Percentiles rank a stretch among this genome's conserved stretches.
Evolutionary conservation across 30 jellyfish, hydroid and myxozoan species (phyloP).

Genomic region (Aurelia coerulea): DNA sequence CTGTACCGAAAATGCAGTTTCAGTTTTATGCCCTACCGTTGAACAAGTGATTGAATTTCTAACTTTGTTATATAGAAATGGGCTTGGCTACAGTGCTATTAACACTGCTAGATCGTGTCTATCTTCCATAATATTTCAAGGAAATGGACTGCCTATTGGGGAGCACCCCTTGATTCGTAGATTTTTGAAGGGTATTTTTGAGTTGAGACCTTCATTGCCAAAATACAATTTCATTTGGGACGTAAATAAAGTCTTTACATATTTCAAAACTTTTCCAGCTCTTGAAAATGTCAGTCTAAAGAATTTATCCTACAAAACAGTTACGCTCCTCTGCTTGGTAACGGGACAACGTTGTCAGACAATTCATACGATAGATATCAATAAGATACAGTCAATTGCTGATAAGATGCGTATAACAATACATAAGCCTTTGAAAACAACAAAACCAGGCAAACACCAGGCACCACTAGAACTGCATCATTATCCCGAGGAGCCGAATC

Average conservation of each 20-base stretch:
- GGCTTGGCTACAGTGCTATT: constrained; percentile 48
- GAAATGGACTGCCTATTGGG: constrained; percentile 20
- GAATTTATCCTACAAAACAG: constrained; percentile 1
- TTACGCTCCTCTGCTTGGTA: neutral
- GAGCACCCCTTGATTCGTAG: constrained; percentile 30
- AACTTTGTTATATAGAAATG: neutral
- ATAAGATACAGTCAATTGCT: neutral
- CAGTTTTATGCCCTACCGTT: neutral
- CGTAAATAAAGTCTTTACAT: constrained; percentile 19
- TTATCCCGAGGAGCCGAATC: constrained; percentile 16
- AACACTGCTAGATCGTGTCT: constrained; percentile 66
- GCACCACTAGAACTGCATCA: constrained; percentile 24
- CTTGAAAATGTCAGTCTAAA: neutral
- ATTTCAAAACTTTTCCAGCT: neutral
- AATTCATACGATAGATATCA: constrained; percentile 7
- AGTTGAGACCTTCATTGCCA: constrained; percentile 61
- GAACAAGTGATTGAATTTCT: constrained; percentile 21
- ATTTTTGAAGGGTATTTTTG: constrained; percentile 50
- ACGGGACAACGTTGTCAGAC: constrained; percentile 58
- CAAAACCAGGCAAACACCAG: constrained; percentile 33
- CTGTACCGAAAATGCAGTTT: constrained; percentile 3
- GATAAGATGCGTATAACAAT: constrained; percentile 1
- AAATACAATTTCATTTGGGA: constrained; percentile 34
- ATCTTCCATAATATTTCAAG: constrained; percentile 10
- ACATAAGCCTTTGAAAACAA: neutral